Percentiles rank a stretch among this genome's conserved stretches.
Evolutionary conservation across 2,888 invertebrate species (phyloP).

Genomic region (Papilio elwesi): DNA sequence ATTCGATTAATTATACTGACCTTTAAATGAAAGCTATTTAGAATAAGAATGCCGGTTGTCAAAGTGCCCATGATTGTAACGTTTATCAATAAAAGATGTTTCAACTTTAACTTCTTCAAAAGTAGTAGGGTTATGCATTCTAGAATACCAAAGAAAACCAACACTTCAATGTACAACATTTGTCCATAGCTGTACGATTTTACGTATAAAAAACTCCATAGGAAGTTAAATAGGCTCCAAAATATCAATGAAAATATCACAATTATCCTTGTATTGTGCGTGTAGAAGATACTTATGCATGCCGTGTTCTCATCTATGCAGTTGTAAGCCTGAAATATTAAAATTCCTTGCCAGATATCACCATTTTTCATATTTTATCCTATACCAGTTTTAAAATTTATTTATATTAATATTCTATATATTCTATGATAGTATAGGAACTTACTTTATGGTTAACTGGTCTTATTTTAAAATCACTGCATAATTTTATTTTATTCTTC

Average conservation of each 20-base stretch:
- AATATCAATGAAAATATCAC: slow-evolving; percentile 54
- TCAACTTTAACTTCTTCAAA: slow-evolving; percentile 57
- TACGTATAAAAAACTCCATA: slow-evolving; percentile 67
- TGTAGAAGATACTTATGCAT: slow-evolving; percentile 63
- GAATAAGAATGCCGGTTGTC: slow-evolving; percentile 51
- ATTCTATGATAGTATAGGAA: slow-evolving; percentile 38
- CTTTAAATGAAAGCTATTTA: slow-evolving; percentile 44
- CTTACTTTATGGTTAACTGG: slow-evolving; percentile 77
- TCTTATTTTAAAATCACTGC: slow-evolving; percentile 73
- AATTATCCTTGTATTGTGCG: slow-evolving; percentile 62
- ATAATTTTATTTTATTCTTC: slow-evolving; percentile 64
- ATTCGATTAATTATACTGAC: slow-evolving; percentile 42
- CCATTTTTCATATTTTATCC: no score
- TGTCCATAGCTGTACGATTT: slow-evolving; percentile 56
- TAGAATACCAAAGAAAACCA: slow-evolving; percentile 55
- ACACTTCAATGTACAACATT: slow-evolving; percentile 53
- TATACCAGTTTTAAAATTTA: no score
- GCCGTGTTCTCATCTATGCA: slow-evolving; percentile 68
- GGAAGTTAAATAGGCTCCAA: slow-evolving; percentile 65
- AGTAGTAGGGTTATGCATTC: slow-evolving; percentile 58
- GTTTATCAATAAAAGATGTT: slow-evolving; percentile 59
- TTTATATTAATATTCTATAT: not conserved
- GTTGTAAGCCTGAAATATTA: slow-evolving; percentile 68
- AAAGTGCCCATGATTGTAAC: slow-evolving; percentile 61
- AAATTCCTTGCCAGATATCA: not conserved